Base-by-base conservation (phyloP, 2,888 invertebrate species). In the Petrophora chlorosata region DNA sequence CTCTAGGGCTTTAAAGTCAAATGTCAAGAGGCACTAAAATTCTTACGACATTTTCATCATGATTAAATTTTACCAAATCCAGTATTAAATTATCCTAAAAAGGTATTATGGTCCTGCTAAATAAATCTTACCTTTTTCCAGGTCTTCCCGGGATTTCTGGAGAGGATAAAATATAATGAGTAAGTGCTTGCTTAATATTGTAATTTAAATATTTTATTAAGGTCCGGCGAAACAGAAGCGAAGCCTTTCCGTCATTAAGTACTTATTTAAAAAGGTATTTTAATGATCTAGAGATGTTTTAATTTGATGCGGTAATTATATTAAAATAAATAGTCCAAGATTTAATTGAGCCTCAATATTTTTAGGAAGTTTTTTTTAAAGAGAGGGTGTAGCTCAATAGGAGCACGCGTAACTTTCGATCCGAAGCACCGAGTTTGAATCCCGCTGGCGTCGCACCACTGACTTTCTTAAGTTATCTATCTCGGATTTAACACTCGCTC, bases 81-180 rank as follows among this genome's bases (percentile, higher is more conserved):
- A 30, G 46, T 36, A 40, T 56, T 32, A 55, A 43, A 49, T 49
- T 43, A 45, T 43, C 15, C 42, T 55, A 45, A 52, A 53, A 50
- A 41, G 45, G 17, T 3, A 9, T 9, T n/a, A 3, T 9, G 1
- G 9, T 9, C 44, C 47, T 22, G 47, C 61, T 65, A 57, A 62
- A 60, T 55, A 52, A 38, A 35, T 36, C 34, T 49, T 44, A 32
- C 30, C 28, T 63, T 56, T 61, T 70, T 65, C 13, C 70, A 70
- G 70, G 57, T 65, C 50, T 39, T 50, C 42, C 32, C 40, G 40
- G 44, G 49, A 47, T 53, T 51, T 58, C 34, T 16, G 44, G 46
- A 45, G 59, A 53, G 53, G 25, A 42, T 25, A 57, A 59, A 67
- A 56, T 62, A 57, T 60, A 67, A 56, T 62, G 53, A 51, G 70